Evolutionary conservation across 1,140 invertebrate species (phyloP), one percentile per base, ranked within the genome.

Genomic region (Drosophila lacertosa): DNA sequence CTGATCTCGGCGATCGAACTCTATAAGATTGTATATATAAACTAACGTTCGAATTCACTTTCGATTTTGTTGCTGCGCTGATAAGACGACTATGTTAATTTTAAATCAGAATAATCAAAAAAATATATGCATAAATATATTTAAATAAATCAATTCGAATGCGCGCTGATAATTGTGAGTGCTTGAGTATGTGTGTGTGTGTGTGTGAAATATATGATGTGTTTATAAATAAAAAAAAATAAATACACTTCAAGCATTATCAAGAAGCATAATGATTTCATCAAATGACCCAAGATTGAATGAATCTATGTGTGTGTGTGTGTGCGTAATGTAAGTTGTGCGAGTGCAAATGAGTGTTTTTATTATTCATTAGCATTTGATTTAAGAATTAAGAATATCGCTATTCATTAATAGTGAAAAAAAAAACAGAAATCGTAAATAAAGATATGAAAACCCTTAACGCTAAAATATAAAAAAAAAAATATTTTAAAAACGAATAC

Each of bases 71-170:
- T 40, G 10, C 9, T 24, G 77, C 73, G 68, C 81, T 74, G 81
- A 86, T 84, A 84, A 84, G 81, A 26, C 62, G 81, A 39, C 81
- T 84, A 86, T 44, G 57, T 53, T 63, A 66, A 79, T 67, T 78
- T 78, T 26, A 6, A 13, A 33, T 18, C 4, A 11, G 22, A 9
- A 22, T 22, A 42, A 60, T 60, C 10, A 10, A 33, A 33, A 22
- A 4, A 20, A 40, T 20, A 45, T 26, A 22, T 39, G 33, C 13
- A 15, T 16, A 33, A 20, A 39, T 24, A 2, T 40, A 29, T 35
- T 18, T 1, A 35, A 63, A 50, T 26, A 51, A 44, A 50, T 20
- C 9, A 26, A 50, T 50, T 47, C 13, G 4, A 42, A 57, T 55
- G 39, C 6, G 0, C 10, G 37, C 48, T 58, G 45, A 72, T 67